Base-by-base conservation (phyloP, 2,113 vertebrate genomes). In the Raja brachyura region DNA sequence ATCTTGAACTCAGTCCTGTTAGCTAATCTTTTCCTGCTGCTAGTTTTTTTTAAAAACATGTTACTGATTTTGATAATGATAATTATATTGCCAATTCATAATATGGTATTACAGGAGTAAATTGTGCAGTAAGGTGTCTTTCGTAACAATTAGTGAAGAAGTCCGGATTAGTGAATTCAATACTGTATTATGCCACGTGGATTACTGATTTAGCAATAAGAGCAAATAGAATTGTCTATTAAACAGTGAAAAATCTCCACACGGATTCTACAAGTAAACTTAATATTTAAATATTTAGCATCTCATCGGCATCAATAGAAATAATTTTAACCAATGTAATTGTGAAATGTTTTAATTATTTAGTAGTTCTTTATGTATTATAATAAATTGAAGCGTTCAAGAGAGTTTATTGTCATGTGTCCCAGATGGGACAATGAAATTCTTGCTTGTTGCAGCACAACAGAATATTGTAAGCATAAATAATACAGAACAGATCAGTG, bases 21-120 rank as follows among this genome's bases (percentile, higher is more conserved):
- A 61, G 48, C 56, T 59, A 16, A 63, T 66, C 61, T 28, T 18
- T 88, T 88, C 63, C 83, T 31, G 28, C 16, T 88, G 59, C 25
- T n/a, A 13, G 28, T 11, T 63, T 54, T 81, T 54, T 85, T 61
- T 86, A 11, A n/a, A 85, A 68, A 68, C 10, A 68, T 9, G n/a
- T 88, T 66, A 31, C n/a, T 63, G 14, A 88, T 63, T 86, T 86
- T 86, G 13, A 86, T 86, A 73, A 73, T 86, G 56, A 86, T 86
- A 66, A 4, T 79, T 31, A 79, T 85, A 8, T 88, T 63, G 28
- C n/a, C 28, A 63, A 59, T 13, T 11, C 28, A 85, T 25, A 59
- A 25, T 59, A 73, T 5, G 20, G 70, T 73, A 20, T 54, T 54
- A 81, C 39, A 25, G 48, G 56, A 81, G 10, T 48, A 54, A 22